Evolutionary conservation across 1,140 invertebrate genomes (phyloP).

Genomic region (Temnothorax nylanderi): DNA sequence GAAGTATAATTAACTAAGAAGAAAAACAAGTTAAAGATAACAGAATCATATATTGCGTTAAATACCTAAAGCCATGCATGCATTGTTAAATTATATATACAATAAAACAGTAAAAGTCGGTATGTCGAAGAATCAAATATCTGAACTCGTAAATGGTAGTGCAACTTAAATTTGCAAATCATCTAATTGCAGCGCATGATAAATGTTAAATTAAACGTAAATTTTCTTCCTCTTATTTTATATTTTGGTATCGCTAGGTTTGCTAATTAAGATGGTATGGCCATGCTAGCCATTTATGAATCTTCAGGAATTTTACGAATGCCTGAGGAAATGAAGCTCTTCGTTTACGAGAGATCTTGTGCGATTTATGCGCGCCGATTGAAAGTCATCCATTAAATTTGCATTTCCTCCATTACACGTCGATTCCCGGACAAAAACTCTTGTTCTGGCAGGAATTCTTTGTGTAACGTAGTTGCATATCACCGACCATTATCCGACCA

Average conservation of each 20-base stretch:
- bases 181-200: neutral
- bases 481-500: conserved; percentile 48
- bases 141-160: neutral
- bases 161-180: conserved; percentile 1
- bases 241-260: neutral
- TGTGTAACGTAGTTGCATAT: conserved; percentile 49
- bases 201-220: neutral
- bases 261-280: neutral
- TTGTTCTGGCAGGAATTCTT: conserved; percentile 56
- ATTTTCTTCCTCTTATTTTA: neutral
- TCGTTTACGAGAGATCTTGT: conserved; percentile 27
- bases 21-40: neutral
- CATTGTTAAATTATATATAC: neutral
- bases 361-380: conserved; percentile 52
- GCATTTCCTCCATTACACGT: conserved; percentile 68
- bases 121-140: neutral
- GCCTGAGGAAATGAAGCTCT: neutral
- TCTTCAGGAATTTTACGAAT: neutral
- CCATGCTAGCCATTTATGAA: neutral
- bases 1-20: neutral
- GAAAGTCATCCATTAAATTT: conserved; percentile 73
- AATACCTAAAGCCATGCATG: neutral
- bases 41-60: no score
- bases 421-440: conserved; percentile 10
- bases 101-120: neutral